A percentile compares a stretch with the other conserved stretches of the same genome.
Evolutionary conservation across 2,797 vertebrate species (phyloP).

Genomic region (Myripristis murdjan): DNA sequence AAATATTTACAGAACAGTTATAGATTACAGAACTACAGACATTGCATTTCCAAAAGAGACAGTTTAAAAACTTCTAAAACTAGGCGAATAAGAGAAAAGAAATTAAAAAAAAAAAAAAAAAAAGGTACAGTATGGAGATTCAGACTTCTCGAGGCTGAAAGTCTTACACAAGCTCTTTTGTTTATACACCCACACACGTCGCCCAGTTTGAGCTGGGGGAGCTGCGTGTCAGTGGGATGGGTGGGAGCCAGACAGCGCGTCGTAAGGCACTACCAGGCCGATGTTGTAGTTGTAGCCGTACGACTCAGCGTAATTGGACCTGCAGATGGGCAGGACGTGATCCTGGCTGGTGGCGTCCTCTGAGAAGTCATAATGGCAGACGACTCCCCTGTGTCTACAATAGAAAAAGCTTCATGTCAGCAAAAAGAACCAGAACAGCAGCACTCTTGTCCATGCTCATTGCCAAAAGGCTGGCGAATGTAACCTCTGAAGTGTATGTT

Average conservation of each 20-base stretch:
- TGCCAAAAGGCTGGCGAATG: too few relatives aligned
- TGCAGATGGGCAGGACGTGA: constrained; percentile 93
- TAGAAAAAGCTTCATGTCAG: not conserved
- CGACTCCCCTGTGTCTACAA: constrained; percentile 90
- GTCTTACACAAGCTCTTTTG: not conserved
- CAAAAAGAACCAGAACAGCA: not conserved
- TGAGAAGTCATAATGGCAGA: constrained; percentile 93
- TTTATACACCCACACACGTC: not conserved
- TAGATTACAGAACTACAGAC: not conserved
- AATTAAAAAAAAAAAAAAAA: constrained; percentile 17
- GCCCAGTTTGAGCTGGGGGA: not conserved
- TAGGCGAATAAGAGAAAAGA: not conserved
- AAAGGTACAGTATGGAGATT: constrained; percentile 34
- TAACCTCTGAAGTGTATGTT: too few relatives aligned
- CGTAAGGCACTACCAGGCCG: constrained; percentile 89
- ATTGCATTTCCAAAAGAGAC: not conserved
- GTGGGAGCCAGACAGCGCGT: constrained; percentile 74
- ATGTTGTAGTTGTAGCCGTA: constrained; percentile 94
- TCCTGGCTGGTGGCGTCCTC: constrained; percentile 86
- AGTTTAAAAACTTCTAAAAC: not conserved
- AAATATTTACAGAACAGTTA: not conserved
- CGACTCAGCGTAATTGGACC: constrained; percentile 85
- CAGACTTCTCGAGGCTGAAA: not conserved
- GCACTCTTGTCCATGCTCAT: not conserved
- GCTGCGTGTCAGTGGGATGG: constrained; percentile 49